A percentile compares a stretch with the other conserved stretches of the same genome.
Evolutionary conservation across 2,797 vertebrate genomes (phyloP).

Genomic region (Micropoecilia bifurca): DNA sequence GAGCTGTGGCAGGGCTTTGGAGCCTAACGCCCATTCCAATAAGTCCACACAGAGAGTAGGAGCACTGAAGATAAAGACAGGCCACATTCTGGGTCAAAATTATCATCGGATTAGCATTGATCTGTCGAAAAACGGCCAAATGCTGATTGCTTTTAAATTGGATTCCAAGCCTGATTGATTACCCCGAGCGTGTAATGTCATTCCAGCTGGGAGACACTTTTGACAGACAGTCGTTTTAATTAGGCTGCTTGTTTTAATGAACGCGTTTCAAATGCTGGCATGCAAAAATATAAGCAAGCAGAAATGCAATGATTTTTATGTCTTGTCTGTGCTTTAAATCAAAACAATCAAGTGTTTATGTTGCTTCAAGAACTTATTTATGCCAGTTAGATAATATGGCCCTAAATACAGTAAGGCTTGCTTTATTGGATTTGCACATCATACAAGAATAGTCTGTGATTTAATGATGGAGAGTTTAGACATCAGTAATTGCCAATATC

Average conservation of each 20-base stretch:
- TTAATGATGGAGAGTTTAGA: background rate
- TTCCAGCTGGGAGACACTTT: slow-evolving; percentile 60
- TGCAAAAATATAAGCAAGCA: slow-evolving; percentile 24
- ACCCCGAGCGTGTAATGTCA: slow-evolving; percentile 67
- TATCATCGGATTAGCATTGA: slow-evolving; percentile 83
- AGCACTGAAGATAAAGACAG: slow-evolving; percentile 64
- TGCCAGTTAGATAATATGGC: slow-evolving; percentile 5
- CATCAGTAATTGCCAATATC: background rate
- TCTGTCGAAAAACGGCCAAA: slow-evolving; percentile 68
- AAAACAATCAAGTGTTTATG: slow-evolving; percentile 10
- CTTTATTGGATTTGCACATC: slow-evolving; percentile 10
- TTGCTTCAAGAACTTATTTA: slow-evolving; percentile 9
- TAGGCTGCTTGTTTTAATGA: slow-evolving; percentile 65
- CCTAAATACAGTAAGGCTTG: background rate
- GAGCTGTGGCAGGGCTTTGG: slow-evolving; percentile 24
- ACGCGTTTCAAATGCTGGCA: slow-evolving; percentile 47
- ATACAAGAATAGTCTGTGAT: background rate
- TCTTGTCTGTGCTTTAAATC: slow-evolving; percentile 30
- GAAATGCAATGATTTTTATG: slow-evolving; percentile 31
- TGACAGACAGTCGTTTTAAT: slow-evolving; percentile 78
- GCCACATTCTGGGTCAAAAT: slow-evolving; percentile 74
- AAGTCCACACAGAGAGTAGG: slow-evolving; percentile 32
- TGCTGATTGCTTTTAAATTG: slow-evolving; percentile 83
- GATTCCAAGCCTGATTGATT: slow-evolving; percentile 81
- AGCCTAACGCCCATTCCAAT: slow-evolving; percentile 38